Evolutionary conservation across 2,113 vertebrate species (phyloP).

Genomic region (Vulpes vulpes): DNA sequence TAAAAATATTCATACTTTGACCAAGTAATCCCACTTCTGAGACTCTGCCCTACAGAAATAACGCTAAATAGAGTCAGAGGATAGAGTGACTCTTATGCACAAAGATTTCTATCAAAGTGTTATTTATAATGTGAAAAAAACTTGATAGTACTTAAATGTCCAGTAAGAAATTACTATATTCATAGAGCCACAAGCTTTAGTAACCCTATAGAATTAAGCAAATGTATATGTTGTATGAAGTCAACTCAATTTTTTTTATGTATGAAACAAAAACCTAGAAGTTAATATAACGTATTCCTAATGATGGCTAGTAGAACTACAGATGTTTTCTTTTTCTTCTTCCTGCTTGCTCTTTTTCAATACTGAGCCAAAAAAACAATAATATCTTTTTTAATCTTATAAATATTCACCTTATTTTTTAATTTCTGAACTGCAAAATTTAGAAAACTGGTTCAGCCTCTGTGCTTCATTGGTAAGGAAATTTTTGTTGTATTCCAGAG

Average conservation of each 20-base stretch:
- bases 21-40: neutral
- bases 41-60: conserved; percentile 32
- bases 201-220: neutral
- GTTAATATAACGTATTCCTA: neutral
- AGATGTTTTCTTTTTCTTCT: conserved; percentile 2
- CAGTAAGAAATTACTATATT: conserved; percentile 29
- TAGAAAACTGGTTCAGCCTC: neutral
- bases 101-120: conserved; percentile 21
- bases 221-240: neutral
- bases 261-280: neutral
- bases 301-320: neutral
- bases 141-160: neutral
- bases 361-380: conserved; percentile 42
- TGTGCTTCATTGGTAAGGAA: conserved; percentile 43
- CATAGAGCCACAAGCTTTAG: neutral
- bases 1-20: conserved; percentile 44
- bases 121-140: conserved; percentile 30
- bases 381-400: conserved; percentile 14
- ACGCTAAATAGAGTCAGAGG: neutral
- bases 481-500: neutral
- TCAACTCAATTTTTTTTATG: conserved; percentile 40
- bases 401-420: conserved; percentile 22
- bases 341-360: conserved; percentile 12
- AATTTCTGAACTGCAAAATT: conserved; percentile 47
- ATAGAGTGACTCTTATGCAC: neutral